These are phyloP conservation scores for Philypnodon macrostomus DNA, from an alignment of 2,797 vertebrate species.

Conservation along the genomic window DNA sequence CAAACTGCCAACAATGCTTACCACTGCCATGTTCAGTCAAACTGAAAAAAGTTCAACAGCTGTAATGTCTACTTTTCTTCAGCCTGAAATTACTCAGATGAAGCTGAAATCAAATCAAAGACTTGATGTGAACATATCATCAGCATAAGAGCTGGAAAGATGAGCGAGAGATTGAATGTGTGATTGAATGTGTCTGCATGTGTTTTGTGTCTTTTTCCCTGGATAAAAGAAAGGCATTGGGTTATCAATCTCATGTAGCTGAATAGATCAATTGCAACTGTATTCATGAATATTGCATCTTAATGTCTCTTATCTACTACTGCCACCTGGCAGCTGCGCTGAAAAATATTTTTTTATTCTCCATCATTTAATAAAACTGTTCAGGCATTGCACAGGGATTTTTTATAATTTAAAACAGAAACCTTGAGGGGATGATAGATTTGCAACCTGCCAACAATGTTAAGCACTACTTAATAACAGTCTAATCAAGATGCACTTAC, in stretches of 20 bases:
- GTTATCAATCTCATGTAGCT: background rate
- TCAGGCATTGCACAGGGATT: constrained; percentile 1
- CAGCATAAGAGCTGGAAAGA: constrained; percentile 35
- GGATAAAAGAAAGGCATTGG: background rate
- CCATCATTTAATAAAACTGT: background rate
- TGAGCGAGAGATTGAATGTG: no score
- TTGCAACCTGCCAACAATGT: constrained; percentile 2
- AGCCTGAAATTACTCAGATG: constrained; percentile 30
- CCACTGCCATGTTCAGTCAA: constrained; percentile 21
- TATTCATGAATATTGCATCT: constrained; percentile 7
- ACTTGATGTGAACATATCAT: constrained; percentile 38
- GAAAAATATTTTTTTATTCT: constrained; percentile 5
- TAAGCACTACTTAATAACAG: background rate
- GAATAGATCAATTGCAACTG: constrained; percentile 15
- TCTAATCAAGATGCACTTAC: no score
- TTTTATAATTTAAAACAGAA: constrained; percentile 5
- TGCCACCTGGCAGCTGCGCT: constrained; percentile 7
- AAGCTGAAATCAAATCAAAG: constrained; percentile 47
- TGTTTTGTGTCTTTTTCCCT: background rate
- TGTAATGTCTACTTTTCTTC: no score
- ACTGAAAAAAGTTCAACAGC: background rate
- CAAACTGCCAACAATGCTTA: constrained; percentile 2
- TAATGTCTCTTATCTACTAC: constrained; percentile 19
- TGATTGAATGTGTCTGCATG: no score
- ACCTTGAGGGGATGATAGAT: constrained; percentile 16